Conservation (phyloP, 2,888 invertebrate genomes). For the Tinea pellionella region DNA sequence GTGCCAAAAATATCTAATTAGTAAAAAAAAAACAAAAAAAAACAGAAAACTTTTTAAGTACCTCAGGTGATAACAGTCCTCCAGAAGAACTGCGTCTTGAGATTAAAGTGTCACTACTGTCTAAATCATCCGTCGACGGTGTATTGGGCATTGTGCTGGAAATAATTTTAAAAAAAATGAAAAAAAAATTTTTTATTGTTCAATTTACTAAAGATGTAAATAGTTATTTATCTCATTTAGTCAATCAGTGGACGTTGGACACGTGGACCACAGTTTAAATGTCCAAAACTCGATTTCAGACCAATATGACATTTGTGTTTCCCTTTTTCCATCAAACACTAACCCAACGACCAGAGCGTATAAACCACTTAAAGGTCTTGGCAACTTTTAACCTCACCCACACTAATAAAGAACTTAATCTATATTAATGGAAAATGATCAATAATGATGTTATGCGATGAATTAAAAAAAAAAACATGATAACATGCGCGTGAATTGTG, state of each 20-base stretch:
- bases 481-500: not conserved
- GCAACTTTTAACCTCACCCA: too few relatives aligned
- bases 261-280: too few relatives aligned
- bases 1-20: too few relatives aligned
- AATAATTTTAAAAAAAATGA: constrained; percentile 18
- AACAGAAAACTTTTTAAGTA: constrained; percentile 24
- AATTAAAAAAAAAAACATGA: not conserved
- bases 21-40: too few relatives aligned
- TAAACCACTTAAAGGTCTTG: constrained; percentile 12
- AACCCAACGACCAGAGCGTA: constrained; percentile 17
- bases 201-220: too few relatives aligned
- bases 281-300: too few relatives aligned
- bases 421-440: not conserved
- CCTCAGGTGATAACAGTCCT: constrained; percentile 85
- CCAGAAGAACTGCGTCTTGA: constrained; percentile 84
- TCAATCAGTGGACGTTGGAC: too few relatives aligned
- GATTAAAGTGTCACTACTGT: constrained; percentile 62
- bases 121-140: constrained; percentile 76
- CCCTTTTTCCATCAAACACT: too few relatives aligned
- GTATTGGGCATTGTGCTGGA: constrained; percentile 76
- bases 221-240: too few relatives aligned
- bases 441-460: not conserved
- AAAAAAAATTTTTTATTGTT: too few relatives aligned
- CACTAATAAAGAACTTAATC: too few relatives aligned
- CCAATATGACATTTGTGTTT: too few relatives aligned